Base-by-base conservation (phyloP, 2,797 vertebrate genomes). In the Tokudaia tokunoshimensis region DNA sequence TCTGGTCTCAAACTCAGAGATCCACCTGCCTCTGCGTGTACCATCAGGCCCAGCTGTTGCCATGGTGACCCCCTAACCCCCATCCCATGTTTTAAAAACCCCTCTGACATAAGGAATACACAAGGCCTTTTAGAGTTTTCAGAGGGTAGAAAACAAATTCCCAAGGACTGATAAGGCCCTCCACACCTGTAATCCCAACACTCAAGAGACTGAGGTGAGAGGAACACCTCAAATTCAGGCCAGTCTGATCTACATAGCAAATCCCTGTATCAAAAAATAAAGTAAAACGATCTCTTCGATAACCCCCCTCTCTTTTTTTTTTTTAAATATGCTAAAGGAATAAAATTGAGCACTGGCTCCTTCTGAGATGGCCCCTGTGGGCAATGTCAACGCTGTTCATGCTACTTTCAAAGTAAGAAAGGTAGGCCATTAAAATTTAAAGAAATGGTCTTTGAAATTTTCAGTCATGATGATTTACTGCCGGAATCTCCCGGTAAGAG, bases 381-480 rank as follows among this genome's bases (percentile, higher is more conserved):
- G 37, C 19, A 41, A 50, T 0, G 2, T 17, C 78, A 67, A 79
- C 81, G 37, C 37, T 19, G 14, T 65, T 74, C 74, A 31, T 47
- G 59, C 85, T n/a, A 41, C 59, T 95, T 75, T 78, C 94, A 93
- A 97, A 92, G 76, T 57, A 91, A 96, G 88, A 34, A 83, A 89
- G 89, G 67, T 14, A 41, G 75, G 37, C 65, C 70, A 85, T 93
- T 76, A 93, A 96, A 96, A 92, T 75, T n/a, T 95, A 81, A 94
- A 96, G 63, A 91, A 96, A 81, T 34, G 78, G 63, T 94, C 34
- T 79, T 97, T 92, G 52, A 80, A 87, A 72, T 41, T 94, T 94
- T 81, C 57, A 74, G 78, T 93, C 74, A 52, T 92, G 92, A 55
- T 94, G 94, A 97, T 96, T 96, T 97, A 97, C 93, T 44, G 76